Conservation (phyloP, 2,797 vertebrate genomes). For the Acanthiza pusilla region DNA sequence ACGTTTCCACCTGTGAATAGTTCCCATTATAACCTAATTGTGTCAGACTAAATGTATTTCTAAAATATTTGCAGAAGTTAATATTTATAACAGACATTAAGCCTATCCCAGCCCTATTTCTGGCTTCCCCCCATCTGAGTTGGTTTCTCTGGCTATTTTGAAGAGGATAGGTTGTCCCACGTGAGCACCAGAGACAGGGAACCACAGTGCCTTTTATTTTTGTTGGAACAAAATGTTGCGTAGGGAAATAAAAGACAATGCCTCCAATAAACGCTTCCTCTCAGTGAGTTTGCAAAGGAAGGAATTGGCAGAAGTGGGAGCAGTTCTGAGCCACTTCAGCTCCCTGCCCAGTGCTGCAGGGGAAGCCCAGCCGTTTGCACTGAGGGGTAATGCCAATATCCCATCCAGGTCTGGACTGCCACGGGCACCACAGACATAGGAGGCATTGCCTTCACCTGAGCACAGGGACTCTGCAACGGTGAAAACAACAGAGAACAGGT, state of each 20-base stretch:
- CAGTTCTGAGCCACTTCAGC: background rate
- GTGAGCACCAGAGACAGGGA: background rate
- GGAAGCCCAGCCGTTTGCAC: background rate
- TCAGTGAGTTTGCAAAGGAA: background rate
- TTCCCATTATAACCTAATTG: slow-evolving; percentile 59
- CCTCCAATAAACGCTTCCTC: background rate
- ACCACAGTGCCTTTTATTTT: background rate
- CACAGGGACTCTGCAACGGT: background rate
- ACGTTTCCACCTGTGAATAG: slow-evolving; percentile 63
- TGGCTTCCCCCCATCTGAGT: background rate
- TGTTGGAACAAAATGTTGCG: background rate
- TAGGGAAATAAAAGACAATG: background rate
- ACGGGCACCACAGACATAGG: background rate
- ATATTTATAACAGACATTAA: slow-evolving; percentile 27
- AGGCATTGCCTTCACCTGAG: background rate
- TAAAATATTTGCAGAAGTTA: slow-evolving; percentile 52
- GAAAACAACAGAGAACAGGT: background rate
- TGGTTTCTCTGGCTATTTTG: background rate
- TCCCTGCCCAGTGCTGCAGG: background rate
- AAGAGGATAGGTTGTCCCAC: background rate
- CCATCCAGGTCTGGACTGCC: background rate
- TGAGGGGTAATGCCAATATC: background rate
- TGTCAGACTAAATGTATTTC: slow-evolving; percentile 54
- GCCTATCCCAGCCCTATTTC: background rate
- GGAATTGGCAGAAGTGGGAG: background rate